Conservation (phyloP, 2,888 invertebrate species). For the Drosophila helvetica region DNA sequence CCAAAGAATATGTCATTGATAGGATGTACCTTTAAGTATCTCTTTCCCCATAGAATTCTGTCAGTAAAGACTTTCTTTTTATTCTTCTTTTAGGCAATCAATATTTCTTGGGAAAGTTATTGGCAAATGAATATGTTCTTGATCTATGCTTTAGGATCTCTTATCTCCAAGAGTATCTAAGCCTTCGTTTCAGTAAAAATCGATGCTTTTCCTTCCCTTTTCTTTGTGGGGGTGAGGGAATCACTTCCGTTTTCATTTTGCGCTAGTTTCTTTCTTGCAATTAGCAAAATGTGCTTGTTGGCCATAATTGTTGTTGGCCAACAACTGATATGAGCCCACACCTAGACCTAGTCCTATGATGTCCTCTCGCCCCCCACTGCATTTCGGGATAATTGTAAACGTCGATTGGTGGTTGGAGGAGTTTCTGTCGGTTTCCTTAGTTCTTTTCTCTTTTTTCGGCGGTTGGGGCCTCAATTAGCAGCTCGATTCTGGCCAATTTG, state of each 20-base stretch:
- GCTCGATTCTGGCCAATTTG: constrained; percentile 64
- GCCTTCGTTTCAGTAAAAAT: background rate
- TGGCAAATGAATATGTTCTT: too few relatives aligned
- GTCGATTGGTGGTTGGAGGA: constrained; percentile 40
- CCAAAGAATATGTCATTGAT: too few relatives aligned
- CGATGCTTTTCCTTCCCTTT: background rate
- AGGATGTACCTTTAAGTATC: too few relatives aligned
- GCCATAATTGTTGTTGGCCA: constrained; percentile 57
- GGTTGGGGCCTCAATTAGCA: constrained; percentile 64
- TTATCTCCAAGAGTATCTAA: background rate
- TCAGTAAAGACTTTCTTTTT: too few relatives aligned
- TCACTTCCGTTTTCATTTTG: constrained; percentile 33
- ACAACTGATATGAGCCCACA: constrained; percentile 30
- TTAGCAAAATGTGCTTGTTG: constrained; percentile 72
- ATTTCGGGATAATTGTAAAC: constrained; percentile 67
- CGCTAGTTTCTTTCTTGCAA: constrained; percentile 40
- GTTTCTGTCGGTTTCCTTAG: constrained; percentile 7
- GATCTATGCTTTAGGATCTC: too few relatives aligned
- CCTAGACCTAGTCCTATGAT: constrained; percentile 1
- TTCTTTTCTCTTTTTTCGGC: constrained; percentile 38
- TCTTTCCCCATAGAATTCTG: background rate
- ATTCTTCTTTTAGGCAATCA: background rate
- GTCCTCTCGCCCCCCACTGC: constrained; percentile 15
- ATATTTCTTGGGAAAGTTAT: background rate
- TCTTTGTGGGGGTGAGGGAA: constrained; percentile 5